Conservation (phyloP, 35 echinoderm and acorn worm genomes). For the Lytechinus variegatus region DNA sequence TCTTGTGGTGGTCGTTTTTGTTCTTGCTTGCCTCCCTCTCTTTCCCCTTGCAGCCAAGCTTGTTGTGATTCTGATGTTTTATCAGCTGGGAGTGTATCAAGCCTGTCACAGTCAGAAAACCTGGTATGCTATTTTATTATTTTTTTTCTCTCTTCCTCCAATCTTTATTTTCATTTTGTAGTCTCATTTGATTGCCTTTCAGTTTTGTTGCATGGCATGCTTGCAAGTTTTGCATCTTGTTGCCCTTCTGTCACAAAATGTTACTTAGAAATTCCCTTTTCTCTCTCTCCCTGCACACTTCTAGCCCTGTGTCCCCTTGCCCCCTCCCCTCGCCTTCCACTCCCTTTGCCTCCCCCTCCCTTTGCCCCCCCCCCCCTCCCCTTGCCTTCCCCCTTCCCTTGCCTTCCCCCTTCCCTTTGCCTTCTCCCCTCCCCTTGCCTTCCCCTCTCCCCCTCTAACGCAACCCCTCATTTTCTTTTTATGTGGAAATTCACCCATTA, state of each 20-base stretch:
- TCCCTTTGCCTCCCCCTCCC: not conserved
- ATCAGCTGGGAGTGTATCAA: constrained; percentile 32
- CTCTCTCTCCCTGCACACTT: not conserved
- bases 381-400: not conserved
- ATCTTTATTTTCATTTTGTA: constrained; percentile 2
- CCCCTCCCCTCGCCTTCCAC: constrained; percentile 9
- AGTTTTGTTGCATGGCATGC: constrained; percentile 26
- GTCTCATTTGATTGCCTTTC: constrained; percentile 8
- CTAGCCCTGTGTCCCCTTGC: not conserved
- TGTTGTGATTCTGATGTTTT: constrained; percentile 36
- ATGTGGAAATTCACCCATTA: no score
- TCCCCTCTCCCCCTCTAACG: not conserved
- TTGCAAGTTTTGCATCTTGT: constrained; percentile 25
- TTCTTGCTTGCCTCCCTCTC: constrained; percentile 52
- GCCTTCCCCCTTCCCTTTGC: not conserved
- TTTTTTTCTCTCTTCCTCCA: not conserved
- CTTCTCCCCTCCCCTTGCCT: no score
- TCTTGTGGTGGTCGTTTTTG: constrained; percentile 46
- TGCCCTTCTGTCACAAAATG: not conserved
- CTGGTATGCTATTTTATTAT: constrained; percentile 37
- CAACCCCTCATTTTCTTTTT: not conserved
- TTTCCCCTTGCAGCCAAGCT: constrained; percentile 43
- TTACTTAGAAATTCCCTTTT: not conserved
- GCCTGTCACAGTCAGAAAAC: constrained; percentile 46
- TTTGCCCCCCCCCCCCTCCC: not conserved